Conservation (phyloP, 2,113 vertebrate genomes). For the Tamias sibiricus region DNA sequence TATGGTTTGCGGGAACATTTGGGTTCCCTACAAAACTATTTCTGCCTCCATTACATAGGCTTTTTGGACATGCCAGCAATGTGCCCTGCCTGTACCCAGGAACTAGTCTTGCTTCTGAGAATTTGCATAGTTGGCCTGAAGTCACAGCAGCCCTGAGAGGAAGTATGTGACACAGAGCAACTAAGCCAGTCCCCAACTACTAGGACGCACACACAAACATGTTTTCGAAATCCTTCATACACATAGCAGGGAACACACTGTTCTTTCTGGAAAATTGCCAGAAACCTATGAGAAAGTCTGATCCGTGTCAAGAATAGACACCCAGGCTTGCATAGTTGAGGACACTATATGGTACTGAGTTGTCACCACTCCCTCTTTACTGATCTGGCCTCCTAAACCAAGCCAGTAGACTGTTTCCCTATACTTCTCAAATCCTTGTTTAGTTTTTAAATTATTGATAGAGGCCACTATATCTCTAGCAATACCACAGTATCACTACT, state of each 20-base stretch:
- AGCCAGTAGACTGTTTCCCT: neutral
- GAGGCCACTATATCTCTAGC: neutral
- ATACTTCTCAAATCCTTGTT: neutral
- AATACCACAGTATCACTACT: neutral
- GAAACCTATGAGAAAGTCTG: slow-evolving; percentile 46
- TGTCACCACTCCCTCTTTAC: neutral
- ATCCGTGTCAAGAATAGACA: slow-evolving; percentile 54
- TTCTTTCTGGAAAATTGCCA: slow-evolving; percentile 69
- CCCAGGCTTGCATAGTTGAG: neutral
- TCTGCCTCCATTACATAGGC: neutral
- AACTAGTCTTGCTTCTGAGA: neutral
- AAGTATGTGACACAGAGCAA: neutral
- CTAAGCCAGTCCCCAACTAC: neutral
- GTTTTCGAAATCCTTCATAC: slow-evolving; percentile 78
- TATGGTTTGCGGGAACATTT: neutral
- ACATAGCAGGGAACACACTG: slow-evolving; percentile 70
- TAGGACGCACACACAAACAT: slow-evolving; percentile 76
- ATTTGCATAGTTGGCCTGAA: neutral
- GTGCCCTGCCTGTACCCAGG: neutral
- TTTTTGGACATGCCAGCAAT: neutral
- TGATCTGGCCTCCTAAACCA: neutral
- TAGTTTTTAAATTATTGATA: slow-evolving; percentile 18
- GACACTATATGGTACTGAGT: neutral
- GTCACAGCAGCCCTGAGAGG: neutral
- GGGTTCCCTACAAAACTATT: slow-evolving; percentile 16